phyloP scores from a whole-genome alignment of 2,888 invertebrate genomes.

The Tromatobia lineatoria region DNA sequence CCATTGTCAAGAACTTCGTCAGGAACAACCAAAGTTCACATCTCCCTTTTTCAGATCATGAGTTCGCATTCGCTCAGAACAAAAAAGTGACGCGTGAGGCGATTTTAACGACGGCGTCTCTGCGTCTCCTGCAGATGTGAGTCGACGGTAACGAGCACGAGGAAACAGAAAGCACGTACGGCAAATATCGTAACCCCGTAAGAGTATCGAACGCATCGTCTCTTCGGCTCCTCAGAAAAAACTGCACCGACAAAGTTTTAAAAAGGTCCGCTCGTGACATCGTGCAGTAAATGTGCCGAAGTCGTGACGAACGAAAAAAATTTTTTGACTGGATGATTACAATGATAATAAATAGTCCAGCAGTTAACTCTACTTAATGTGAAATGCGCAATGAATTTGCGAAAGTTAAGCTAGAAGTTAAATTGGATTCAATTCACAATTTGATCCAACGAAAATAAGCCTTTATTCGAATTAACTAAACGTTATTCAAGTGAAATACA shows the following conservation, averaged over 20 bases:
- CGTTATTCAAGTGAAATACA: too few species aligned
- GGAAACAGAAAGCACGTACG: conserved; percentile 71
- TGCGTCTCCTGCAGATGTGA: conserved; percentile 16
- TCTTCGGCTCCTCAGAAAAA: conserved; percentile 49
- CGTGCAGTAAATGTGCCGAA: neutral
- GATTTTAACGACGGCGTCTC: conserved; percentile 48
- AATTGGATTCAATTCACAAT: too few species aligned
- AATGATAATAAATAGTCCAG: too few species aligned
- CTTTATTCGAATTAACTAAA: too few species aligned
- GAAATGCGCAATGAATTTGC: too few species aligned
- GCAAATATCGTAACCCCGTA: conserved; percentile 74
- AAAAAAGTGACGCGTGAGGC: conserved; percentile 47
- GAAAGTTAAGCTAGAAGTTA: too few species aligned
- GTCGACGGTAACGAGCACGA: conserved; percentile 53
- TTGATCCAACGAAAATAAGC: too few species aligned
- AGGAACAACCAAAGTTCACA: conserved; percentile 10
- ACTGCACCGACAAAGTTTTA: conserved; percentile 8
- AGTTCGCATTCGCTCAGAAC: neutral
- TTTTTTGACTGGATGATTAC: too few species aligned
- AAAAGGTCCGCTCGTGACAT: conserved; percentile 48
- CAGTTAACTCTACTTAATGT: too few species aligned
- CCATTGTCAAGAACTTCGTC: conserved; percentile 24
- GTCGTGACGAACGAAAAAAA: conserved; percentile 11
- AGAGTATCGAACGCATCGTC: conserved; percentile 30
- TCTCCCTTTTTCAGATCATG: conserved; percentile 18